These are phyloP conservation scores for Xenentodon cancila DNA, from an alignment of 2,797 vertebrate species.

Conservation along the genomic window DNA sequence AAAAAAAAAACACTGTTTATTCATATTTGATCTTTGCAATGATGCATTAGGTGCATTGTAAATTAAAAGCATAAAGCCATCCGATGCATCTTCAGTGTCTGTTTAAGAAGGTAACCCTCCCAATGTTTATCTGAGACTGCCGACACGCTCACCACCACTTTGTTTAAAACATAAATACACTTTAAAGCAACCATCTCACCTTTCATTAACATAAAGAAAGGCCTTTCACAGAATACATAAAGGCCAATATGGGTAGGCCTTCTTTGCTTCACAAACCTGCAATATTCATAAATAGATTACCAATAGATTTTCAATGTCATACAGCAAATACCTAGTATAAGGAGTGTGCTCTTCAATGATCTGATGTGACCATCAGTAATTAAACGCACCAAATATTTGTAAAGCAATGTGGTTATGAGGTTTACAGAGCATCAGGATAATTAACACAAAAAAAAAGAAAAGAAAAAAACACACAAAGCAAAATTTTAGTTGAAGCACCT, in stretches of 20 bases:
- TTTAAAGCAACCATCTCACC: too few species aligned
- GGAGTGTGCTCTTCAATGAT: constrained; percentile 55
- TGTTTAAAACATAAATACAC: too few species aligned
- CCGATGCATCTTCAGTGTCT: too few species aligned
- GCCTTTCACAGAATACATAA: constrained; percentile 36
- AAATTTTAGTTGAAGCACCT: constrained; percentile 30
- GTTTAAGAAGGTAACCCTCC: too few species aligned
- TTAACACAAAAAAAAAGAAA: constrained; percentile 4
- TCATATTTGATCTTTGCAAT: too few species aligned
- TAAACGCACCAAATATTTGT: constrained; percentile 39
- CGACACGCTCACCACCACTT: too few species aligned
- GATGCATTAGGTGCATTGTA: too few species aligned
- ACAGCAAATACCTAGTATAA: constrained; percentile 63
- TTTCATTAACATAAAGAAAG: neutral
- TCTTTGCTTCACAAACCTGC: constrained; percentile 32
- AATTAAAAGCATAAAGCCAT: too few species aligned
- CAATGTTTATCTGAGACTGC: too few species aligned
- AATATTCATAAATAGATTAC: constrained; percentile 62
- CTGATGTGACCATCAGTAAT: constrained; percentile 21
- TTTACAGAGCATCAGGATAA: constrained; percentile 31
- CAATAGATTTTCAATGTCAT: constrained; percentile 51
- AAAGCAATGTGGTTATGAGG: constrained; percentile 51
- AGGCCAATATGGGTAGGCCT: constrained; percentile 26
- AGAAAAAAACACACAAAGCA: neutral
- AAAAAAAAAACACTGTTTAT: too few species aligned